phyloP scores from a whole-genome alignment of 2,888 invertebrate species.

The Ischnura elegans region DNA sequence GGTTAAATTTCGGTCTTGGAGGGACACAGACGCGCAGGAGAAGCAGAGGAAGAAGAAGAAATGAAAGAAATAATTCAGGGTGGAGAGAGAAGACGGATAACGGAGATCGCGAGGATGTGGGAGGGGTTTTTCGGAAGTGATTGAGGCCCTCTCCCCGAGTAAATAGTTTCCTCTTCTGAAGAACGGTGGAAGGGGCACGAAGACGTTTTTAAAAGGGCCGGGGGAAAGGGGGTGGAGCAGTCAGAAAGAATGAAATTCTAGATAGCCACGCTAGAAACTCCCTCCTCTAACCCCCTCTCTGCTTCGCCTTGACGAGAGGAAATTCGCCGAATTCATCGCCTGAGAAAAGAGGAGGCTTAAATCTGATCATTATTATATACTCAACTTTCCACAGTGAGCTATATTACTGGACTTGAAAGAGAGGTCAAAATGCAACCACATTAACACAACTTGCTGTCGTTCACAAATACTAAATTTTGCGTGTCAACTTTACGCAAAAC shows the following conservation, averaged over 20 bases:
- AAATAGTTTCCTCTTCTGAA: not conserved
- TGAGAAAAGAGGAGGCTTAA: not conserved
- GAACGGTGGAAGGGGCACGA: not conserved
- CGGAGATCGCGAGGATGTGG: not conserved
- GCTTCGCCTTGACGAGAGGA: not conserved
- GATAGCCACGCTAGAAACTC: not conserved
- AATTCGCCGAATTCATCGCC: not conserved
- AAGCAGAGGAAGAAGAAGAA: not conserved
- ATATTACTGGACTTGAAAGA: too few relatives aligned
- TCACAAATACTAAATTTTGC: too few relatives aligned
- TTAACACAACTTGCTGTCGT: too few relatives aligned
- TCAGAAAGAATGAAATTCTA: not conserved
- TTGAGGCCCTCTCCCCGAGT: not conserved
- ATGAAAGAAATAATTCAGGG: constrained; percentile 29
- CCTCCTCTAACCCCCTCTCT: not conserved
- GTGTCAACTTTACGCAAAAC: too few relatives aligned
- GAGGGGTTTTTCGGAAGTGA: not conserved
- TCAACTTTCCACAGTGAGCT: not conserved
- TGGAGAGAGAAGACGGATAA: not conserved
- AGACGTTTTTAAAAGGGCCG: too few relatives aligned
- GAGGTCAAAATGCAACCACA: too few relatives aligned
- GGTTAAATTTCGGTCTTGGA: not conserved
- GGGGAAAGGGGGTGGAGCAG: not conserved
- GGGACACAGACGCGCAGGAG: not conserved
- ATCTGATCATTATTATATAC: not conserved